Conservation (phyloP, 1,140 invertebrate genomes). For the Lordiphosa mommai region DNA sequence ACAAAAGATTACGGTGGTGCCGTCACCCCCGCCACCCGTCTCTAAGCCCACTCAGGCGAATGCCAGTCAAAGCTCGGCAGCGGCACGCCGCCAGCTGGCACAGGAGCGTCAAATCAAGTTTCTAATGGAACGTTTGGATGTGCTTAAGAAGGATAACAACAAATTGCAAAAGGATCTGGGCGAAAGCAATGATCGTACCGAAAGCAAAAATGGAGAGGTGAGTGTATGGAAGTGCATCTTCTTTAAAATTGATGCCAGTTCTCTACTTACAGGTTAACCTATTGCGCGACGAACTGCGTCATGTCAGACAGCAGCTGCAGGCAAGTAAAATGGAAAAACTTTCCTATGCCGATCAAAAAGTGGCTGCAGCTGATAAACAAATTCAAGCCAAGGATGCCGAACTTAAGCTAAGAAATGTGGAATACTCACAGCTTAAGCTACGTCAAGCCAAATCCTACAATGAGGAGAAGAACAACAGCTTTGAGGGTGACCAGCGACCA, state of each 20-base stretch:
- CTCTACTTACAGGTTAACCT: conserved; percentile 35
- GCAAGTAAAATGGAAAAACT: conserved; percentile 66
- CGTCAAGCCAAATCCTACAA: conserved; percentile 12
- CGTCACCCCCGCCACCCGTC: not conserved
- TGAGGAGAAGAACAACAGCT: conserved; percentile 15
- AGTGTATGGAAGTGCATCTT: not conserved
- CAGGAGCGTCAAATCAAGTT: conserved; percentile 69
- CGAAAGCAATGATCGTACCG: conserved; percentile 44
- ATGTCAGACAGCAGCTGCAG: conserved; percentile 60
- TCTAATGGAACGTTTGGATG: conserved; percentile 61
- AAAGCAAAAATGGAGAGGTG: conserved; percentile 65
- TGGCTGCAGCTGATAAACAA: conserved; percentile 45
- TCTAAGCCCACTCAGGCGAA: not conserved
- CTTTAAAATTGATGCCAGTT: not conserved
- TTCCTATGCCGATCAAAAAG: conserved; percentile 47
- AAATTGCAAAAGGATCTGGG: conserved; percentile 58
- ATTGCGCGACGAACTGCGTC: conserved; percentile 64
- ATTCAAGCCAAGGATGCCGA: conserved; percentile 49
- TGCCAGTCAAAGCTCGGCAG: conserved; percentile 7
- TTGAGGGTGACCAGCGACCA: not conserved
- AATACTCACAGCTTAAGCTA: conserved; percentile 32
- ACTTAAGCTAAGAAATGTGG: conserved; percentile 51
- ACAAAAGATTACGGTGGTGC: not conserved
- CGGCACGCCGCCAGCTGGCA: conserved; percentile 49
- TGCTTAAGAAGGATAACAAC: conserved; percentile 55